Evolutionary conservation across 2,113 vertebrate species (phyloP).

Genomic region (Orycteropus afer): DNA sequence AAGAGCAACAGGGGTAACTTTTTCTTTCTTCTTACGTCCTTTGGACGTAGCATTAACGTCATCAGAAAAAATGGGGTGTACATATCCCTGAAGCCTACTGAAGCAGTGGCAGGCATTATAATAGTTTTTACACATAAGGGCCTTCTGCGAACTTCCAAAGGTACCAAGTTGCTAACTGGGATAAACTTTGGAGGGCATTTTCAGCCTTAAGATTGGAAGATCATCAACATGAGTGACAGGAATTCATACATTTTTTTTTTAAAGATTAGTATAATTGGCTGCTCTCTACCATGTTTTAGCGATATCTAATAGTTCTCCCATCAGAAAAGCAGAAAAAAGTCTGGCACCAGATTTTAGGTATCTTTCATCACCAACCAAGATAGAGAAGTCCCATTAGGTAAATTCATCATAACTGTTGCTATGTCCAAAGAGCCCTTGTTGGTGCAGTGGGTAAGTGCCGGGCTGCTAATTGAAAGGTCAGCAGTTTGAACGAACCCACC

Average conservation of each 20-base stretch:
- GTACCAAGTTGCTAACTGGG: conserved; percentile 9
- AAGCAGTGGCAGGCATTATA: neutral
- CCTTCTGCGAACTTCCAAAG: neutral
- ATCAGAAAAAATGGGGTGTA: neutral
- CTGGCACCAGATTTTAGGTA: conserved; percentile 35
- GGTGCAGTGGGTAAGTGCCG: neutral
- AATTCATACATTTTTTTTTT: neutral
- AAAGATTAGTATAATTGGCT: neutral
- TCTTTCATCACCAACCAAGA: conserved; percentile 56
- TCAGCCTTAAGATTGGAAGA: neutral
- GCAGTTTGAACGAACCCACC: too few relatives aligned
- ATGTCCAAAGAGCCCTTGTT: neutral
- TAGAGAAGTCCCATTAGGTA: neutral
- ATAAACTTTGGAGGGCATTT: conserved; percentile 32
- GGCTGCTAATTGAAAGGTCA: too few relatives aligned
- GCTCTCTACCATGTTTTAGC: neutral
- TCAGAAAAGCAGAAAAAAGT: conserved; percentile 29
- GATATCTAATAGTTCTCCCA: neutral
- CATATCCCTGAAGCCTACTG: neutral
- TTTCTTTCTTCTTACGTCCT: neutral
- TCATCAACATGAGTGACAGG: neutral
- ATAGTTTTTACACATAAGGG: neutral
- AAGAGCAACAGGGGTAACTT: neutral
- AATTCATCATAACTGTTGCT: conserved; percentile 31
- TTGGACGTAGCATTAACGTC: neutral